Base-by-base conservation (phyloP, 1,140 invertebrate species). In the Saccostrea cuccullata region DNA sequence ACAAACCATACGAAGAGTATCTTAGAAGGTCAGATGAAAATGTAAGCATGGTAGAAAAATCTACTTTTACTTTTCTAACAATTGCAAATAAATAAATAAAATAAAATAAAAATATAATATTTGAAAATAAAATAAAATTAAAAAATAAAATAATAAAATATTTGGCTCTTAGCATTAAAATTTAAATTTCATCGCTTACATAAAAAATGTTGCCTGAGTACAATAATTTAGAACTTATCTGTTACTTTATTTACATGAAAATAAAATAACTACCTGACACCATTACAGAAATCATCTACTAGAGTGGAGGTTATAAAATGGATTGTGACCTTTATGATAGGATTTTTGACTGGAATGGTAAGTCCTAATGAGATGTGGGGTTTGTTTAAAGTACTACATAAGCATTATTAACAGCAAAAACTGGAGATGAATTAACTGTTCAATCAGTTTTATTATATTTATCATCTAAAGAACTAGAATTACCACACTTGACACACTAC, bases 271-370 rank as follows among this genome's bases (percentile, higher is more conserved):
- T 8, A 15, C 13, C 58, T 20, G 8, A 77, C 20, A 12, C 30
- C 70, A 70, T 87, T 55, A 84, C 88, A 89, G n/a, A 85, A 92
- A 88, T 91, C 90, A 23, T 83, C 87, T 13, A 86, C 67, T 20
- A 92, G 91, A 55, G 67, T 92, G 11, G 92, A 90, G 58, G 70
- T 90, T 40, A 86, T 91, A 17, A 91, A 92, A 95, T 99, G 98
- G 98, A 96, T 99, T 83, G 97, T 99, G 85, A 98, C 99, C 91
- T 96, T 98, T 88, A 94, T 98, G 47, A 99, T 99, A 93, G 99
- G 98, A 67, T 96, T 99, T 88, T 95, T 97, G 15, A 99, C 98
- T 30, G 98, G 98, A 0, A 94, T 98, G 0, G 97, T 99, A 58
- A 58, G 23, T 26, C 20, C 9, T 70, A 47, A 47, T 47, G 47